A percentile compares a stretch with the other conserved stretches of the same genome.
phyloP scores from a whole-genome alignment of 2,797 vertebrate species.

The Pseudochaenichthys georgianus region DNA sequence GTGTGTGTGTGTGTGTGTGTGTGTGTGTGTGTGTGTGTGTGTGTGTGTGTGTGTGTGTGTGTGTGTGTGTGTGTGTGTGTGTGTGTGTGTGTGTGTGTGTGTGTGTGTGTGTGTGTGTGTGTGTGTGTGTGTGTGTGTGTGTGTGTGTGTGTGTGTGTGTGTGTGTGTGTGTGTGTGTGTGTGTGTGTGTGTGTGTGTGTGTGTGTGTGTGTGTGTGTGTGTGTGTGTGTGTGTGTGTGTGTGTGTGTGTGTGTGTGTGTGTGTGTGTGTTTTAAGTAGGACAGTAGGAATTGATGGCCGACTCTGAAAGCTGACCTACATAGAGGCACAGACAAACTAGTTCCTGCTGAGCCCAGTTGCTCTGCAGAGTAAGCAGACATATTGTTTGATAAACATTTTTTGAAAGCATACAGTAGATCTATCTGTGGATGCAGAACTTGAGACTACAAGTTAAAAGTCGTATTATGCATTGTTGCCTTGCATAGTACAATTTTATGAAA shows the following conservation, averaged over 20 bases:
- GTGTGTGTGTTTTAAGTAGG: conserved; percentile 80
- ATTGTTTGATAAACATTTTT: conserved; percentile 62
- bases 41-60: conserved; percentile 61
- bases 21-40: conserved; percentile 11
- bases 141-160: no score
- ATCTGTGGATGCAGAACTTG: conserved; percentile 16
- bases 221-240: no score
- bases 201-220: no score
- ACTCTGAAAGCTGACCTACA: conserved; percentile 87
- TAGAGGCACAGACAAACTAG: conserved; percentile 85
- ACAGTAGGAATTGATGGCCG: conserved; percentile 87
- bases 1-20: conserved; percentile 75
- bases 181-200: no score
- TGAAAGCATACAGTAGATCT: conserved; percentile 29
- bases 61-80: conserved; percentile 74
- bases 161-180: no score
- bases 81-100: conserved; percentile 74
- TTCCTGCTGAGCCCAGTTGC: conserved; percentile 74
- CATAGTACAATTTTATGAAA: not conserved
- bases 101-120: no score
- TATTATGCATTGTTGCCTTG: not conserved
- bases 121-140: no score
- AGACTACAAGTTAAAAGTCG: not conserved
- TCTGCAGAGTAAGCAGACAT: conserved; percentile 64
- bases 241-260: no score